phyloP scores from a whole-genome alignment of 1,140 invertebrate genomes.

The Eciton burchellii region DNA sequence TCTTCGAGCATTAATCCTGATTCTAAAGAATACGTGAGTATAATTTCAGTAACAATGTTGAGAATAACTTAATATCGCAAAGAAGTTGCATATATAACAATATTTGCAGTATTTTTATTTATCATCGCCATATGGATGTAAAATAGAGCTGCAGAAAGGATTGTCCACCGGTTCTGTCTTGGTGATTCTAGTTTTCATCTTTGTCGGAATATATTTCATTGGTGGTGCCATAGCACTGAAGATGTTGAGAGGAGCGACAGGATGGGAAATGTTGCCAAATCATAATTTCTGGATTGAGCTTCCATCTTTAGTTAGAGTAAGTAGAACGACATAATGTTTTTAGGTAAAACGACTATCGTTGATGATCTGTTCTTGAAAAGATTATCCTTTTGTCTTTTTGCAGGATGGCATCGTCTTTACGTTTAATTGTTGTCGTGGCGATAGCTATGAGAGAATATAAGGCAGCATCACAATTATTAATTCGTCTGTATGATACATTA shows the following conservation, averaged over 20 bases:
- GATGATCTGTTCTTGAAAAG: neutral
- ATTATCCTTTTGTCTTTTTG: constrained; percentile 47
- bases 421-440: constrained; percentile 70
- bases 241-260: constrained; percentile 81
- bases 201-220: constrained; percentile 76
- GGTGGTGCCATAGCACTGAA: constrained; percentile 79
- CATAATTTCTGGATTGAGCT: constrained; percentile 83
- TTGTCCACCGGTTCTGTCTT: constrained; percentile 79
- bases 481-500: too few relatives aligned
- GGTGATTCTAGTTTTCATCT: constrained; percentile 76
- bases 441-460: constrained; percentile 77
- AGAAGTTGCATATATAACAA: neutral
- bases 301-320: constrained; percentile 80
- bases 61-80: neutral
- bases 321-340: constrained; percentile 42
- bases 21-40: constrained; percentile 38
- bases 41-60: neutral
- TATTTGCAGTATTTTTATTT: constrained; percentile 68
- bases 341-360: neutral
- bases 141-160: constrained; percentile 26
- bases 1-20: too few relatives aligned
- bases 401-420: constrained; percentile 75
- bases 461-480: neutral
- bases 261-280: constrained; percentile 84
- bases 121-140: constrained; percentile 61